Base-by-base conservation (phyloP, 2,888 invertebrate genomes). In the Acholoe squamosa region DNA sequence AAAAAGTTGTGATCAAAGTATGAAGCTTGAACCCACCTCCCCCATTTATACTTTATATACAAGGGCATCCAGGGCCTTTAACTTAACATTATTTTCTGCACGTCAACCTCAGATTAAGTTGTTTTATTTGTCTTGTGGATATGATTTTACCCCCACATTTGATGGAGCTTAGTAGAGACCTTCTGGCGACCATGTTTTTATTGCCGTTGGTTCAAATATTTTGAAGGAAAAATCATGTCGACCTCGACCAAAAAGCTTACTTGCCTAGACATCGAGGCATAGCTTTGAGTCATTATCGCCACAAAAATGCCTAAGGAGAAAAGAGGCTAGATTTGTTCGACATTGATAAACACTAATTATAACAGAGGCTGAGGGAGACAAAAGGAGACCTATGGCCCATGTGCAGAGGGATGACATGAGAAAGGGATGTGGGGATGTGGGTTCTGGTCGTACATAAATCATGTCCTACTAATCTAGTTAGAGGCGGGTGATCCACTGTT, bases 331-430 rank as follows among this genome's bases (percentile, higher is more conserved):
- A 71, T 28, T 28, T 71, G 71, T 14, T 71, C 28, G 25, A 28
- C 28, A 28, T 71, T 71, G 71, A 71, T n/a, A 71, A 71, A 71
- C 25, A 71, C 12, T 28, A 71, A 71, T 61, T 61, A 61, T 61
- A 71, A 71, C 28, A 5, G 31, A 28, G 71, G 71, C 28, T 14
- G 31, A 28, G 14, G 31, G 71, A 28, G 28, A 71, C 71, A 71
- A 71, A 71, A 71, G 71, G 71, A 71, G 71, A 71, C 25, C n/a
- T 25, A 71, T 71, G 71, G 25, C 5, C 28, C 71, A 71, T 71
- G 71, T 25, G 71, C 28, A 71, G 28, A 7, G 71, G 71, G 28
- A 14, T 28, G 71, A 28, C 71, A 71, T 61, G 71, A 43, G 43
- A 43, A 43, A 43, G 43, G 43, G 43, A 10, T 43, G 43, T 43